Percentiles rank a stretch among this genome's conserved stretches.
phyloP scores from a whole-genome alignment of 2,888 invertebrate genomes.

The Malacosoma neustria region DNA sequence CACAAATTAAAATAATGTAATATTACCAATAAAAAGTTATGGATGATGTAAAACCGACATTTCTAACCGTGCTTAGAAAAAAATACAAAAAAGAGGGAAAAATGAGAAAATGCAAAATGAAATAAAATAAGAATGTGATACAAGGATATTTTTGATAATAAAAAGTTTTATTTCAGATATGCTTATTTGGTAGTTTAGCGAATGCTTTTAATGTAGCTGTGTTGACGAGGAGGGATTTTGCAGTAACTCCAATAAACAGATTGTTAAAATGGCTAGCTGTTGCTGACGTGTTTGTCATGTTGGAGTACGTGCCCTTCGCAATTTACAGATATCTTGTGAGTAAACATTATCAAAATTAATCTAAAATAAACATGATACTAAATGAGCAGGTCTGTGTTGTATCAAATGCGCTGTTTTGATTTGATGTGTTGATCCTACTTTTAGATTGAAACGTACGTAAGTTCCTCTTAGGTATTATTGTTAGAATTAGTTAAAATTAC shows the following conservation, averaged over 20 bases:
- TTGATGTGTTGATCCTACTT: too few relatives aligned
- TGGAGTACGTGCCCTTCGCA: constrained; percentile 77
- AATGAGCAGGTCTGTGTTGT: neutral
- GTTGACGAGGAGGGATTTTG: constrained; percentile 86
- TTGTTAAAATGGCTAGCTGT: constrained; percentile 90
- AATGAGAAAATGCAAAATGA: too few relatives aligned
- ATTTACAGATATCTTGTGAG: constrained; percentile 64
- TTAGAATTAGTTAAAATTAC: too few relatives aligned
- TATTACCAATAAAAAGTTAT: too few relatives aligned
- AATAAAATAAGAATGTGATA: too few relatives aligned
- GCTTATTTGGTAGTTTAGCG: constrained; percentile 90
- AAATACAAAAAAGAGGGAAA: too few relatives aligned
- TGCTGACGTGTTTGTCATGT: constrained; percentile 92
- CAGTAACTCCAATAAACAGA: constrained; percentile 88
- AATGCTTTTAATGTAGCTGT: constrained; percentile 92
- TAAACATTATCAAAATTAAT: neutral
- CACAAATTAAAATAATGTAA: too few relatives aligned
- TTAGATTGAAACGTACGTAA: too few relatives aligned
- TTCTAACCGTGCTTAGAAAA: too few relatives aligned
- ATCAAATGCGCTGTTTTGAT: neutral
- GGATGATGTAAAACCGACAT: too few relatives aligned
- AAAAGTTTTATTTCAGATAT: constrained; percentile 81
- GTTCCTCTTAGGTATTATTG: too few relatives aligned
- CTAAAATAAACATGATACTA: neutral
- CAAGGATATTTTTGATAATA: too few relatives aligned